Conservation (phyloP, 1,140 invertebrate genomes). For the Contarinia nasturtii region DNA sequence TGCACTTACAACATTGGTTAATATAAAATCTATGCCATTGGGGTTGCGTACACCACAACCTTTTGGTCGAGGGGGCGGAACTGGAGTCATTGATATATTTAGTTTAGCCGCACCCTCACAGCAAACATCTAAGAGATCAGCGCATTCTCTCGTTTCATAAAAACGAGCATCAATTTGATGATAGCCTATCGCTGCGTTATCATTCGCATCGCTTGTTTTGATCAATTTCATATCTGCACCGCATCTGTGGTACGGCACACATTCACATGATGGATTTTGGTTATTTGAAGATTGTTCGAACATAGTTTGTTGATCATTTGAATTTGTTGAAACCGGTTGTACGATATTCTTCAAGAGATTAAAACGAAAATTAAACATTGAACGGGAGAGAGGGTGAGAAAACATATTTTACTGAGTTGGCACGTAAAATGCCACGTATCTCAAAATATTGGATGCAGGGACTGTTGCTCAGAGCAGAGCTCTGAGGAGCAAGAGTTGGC, state of each 20-base stretch:
- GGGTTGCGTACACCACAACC: conserved; percentile 29
- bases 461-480: too few species aligned
- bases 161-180: conserved; percentile 32
- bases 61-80: conserved; percentile 8
- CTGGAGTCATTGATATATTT: conserved; percentile 10
- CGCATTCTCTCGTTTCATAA: conserved; percentile 21
- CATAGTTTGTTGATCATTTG: conserved; percentile 22
- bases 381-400: too few species aligned
- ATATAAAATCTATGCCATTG: conserved; percentile 28
- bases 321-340: conserved; percentile 12
- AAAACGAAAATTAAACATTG: too few species aligned
- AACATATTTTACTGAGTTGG: too few species aligned
- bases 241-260: conserved; percentile 31
- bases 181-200: conserved; percentile 19
- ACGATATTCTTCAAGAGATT: conserved; percentile 14
- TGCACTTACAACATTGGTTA: conserved; percentile 15
- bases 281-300: conserved; percentile 6
- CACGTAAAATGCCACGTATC: too few species aligned
- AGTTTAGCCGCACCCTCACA: conserved; percentile 17
- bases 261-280: conserved; percentile 24
- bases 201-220: conserved; percentile 9
- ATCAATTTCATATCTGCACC: conserved; percentile 23
- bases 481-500: too few species aligned
- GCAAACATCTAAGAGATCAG: conserved; percentile 23
- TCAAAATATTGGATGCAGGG: too few species aligned